These are phyloP conservation scores for Pachyrhynchus sulphureomaculatus DNA, from an alignment of 1,140 invertebrate species.

Conservation along the genomic window DNA sequence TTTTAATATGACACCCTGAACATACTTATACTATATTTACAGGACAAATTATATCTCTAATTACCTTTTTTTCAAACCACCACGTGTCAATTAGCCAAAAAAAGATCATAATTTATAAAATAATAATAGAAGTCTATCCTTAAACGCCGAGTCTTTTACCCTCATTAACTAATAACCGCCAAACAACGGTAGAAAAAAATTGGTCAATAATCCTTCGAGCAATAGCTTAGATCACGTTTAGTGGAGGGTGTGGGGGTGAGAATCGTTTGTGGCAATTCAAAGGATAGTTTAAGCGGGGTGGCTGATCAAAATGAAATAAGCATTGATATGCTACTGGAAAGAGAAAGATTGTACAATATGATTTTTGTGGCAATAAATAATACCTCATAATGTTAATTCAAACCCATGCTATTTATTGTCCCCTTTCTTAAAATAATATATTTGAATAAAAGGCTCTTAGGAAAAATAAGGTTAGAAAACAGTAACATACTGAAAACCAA, in stretches of 20 bases:
- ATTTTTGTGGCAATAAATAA: no score
- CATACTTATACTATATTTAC: background rate
- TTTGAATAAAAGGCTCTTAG: no score
- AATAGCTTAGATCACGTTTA: slow-evolving; percentile 19
- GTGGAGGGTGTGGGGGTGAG: slow-evolving; percentile 17
- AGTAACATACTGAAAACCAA: no score
- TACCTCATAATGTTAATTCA: no score
- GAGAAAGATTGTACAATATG: no score
- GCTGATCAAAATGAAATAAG: no score
- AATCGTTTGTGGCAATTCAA: background rate
- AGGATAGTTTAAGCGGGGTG: no score
- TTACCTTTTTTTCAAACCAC: background rate
- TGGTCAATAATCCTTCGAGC: slow-evolving; percentile 26
- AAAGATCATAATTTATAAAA: slow-evolving; percentile 26
- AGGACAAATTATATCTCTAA: background rate
- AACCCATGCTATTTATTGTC: no score
- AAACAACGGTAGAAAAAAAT: slow-evolving; percentile 19
- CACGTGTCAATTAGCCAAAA: slow-evolving; percentile 11
- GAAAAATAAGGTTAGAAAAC: no score
- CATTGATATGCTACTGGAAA: no score
- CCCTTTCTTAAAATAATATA: no score
- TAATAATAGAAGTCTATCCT: slow-evolving; percentile 23
- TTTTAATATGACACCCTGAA: background rate
- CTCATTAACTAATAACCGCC: slow-evolving; percentile 29
- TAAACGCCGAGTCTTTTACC: slow-evolving; percentile 21